Evolutionary conservation across 2,888 invertebrate genomes (phyloP), one percentile per base, ranked within the genome.

Genomic region (Atrina japonica): DNA sequence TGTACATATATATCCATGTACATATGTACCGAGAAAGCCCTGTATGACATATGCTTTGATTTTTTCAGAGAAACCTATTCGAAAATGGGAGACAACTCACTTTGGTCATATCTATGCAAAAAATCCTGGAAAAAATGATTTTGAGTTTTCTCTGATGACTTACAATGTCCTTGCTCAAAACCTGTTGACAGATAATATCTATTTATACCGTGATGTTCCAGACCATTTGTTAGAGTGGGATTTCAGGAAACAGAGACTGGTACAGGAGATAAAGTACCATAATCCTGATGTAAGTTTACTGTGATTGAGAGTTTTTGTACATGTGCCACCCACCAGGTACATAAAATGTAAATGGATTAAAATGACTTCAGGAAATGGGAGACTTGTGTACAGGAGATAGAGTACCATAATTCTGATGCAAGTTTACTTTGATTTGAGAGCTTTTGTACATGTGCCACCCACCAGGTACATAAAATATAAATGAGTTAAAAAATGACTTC

Each of bases 121-220:
- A 1, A 16, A n/a, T 14, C 64, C 63, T 14, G 30, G 18, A 11
- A 55, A 65, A n/a, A 18, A 60, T 5, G 80, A 82, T 21, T 64
- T 89, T 64, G 86, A 88, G 60, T 94, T 96, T 83, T 94, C 93
- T 73, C 90, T 97, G 30, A 92, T 97, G 89, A 95, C 95, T 0
- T 98, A 97, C 90, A 98, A 98, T 90, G 94, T 98, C 30, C 91
- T 98, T 68, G 95, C 97, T 0, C 97, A 97, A 91, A 93, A 94
- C 82, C 92, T 97, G 49, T 87, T 97, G 64, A 93, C 94, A 76
- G 92, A 93, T 75, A 96, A 97, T 72, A 91, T 92, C 0, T 92
- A 95, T 85, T 91, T 98, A 16, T 98, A 98, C 87, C 91, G 88
- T 23, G 84, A 91, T 0, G 94, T 95, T 83, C 88, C 93, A 40